Conservation (phyloP, 2,797 vertebrate genomes). For the Geotrypetes seraphini region DNA sequence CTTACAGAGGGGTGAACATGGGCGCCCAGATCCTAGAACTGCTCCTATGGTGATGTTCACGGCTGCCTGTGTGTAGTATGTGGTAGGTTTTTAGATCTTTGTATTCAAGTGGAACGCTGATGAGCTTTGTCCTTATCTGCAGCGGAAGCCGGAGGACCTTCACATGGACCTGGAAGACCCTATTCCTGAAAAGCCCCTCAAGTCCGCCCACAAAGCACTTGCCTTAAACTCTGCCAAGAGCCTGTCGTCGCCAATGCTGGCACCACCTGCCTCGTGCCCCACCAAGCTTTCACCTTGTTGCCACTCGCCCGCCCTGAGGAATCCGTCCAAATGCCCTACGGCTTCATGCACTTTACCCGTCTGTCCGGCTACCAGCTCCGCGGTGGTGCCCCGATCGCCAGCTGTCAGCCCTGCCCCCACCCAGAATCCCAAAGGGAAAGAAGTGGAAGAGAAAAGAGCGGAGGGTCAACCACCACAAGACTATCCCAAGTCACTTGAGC, state of each 20-base stretch:
- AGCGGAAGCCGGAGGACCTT: constrained; percentile 75
- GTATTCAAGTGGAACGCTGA: too few species aligned
- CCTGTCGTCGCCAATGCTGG: constrained; percentile 40
- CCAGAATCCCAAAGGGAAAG: constrained; percentile 56
- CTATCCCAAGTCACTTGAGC: constrained; percentile 71
- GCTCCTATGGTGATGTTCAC: too few species aligned
- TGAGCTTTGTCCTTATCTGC: constrained; percentile 19
- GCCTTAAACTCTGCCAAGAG: constrained; percentile 68
- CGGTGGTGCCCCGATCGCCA: constrained; percentile 64
- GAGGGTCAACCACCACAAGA: constrained; percentile 63
- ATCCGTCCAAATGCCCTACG: constrained; percentile 62
- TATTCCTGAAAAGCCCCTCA: constrained; percentile 66
- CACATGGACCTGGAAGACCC: constrained; percentile 69
- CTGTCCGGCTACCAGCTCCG: constrained; percentile 49
- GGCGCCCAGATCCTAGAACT: too few species aligned
- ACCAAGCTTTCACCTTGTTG: constrained; percentile 81
- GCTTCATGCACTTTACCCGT: constrained; percentile 76
- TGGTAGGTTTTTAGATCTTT: too few species aligned
- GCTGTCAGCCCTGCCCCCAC: constrained; percentile 68
- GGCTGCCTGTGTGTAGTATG: not conserved
- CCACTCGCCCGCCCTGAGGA: constrained; percentile 69
- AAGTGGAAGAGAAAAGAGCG: constrained; percentile 63
- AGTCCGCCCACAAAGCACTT: constrained; percentile 75
- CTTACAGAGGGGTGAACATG: too few species aligned
- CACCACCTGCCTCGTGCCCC: constrained; percentile 41